These are phyloP conservation scores for Lithobates sylvaticus DNA, from an alignment of 2,797 vertebrate species.

Conservation along the genomic window DNA sequence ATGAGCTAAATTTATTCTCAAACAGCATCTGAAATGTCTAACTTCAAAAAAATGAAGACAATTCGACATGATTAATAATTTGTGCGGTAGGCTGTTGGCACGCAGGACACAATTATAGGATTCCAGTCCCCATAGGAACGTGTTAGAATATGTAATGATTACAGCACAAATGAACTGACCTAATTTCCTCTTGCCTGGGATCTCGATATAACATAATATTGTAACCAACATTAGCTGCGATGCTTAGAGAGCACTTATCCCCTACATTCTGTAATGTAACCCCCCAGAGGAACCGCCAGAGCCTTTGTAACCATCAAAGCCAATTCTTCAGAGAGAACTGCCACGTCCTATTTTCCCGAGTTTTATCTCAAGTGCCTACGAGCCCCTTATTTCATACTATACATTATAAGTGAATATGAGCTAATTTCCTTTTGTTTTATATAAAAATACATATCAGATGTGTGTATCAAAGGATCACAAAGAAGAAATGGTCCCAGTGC, in stretches of 20 bases:
- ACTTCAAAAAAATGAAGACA: not conserved
- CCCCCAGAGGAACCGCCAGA: not conserved
- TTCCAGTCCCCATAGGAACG: not conserved
- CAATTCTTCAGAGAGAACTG: not conserved
- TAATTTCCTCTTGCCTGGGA: constrained; percentile 20
- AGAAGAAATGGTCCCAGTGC: not conserved
- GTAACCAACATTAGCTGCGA: not conserved
- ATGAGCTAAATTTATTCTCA: not conserved
- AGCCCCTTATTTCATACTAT: not conserved
- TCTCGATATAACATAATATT: not conserved
- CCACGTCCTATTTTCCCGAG: not conserved
- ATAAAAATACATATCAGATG: not conserved
- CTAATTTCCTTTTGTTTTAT: not conserved
- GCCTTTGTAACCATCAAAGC: not conserved
- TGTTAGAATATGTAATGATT: constrained; percentile 30
- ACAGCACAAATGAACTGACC: constrained; percentile 21
- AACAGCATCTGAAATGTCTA: not conserved
- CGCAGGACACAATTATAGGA: not conserved
- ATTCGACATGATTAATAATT: constrained; percentile 10
- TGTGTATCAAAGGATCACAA: not conserved
- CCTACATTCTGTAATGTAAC: not conserved
- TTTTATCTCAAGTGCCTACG: not conserved
- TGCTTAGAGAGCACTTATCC: not conserved
- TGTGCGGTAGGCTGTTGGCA: not conserved
- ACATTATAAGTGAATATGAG: not conserved